These are phyloP conservation scores for Drosophila greeni DNA, from an alignment of 2,888 invertebrate genomes.

Conservation along the genomic window DNA sequence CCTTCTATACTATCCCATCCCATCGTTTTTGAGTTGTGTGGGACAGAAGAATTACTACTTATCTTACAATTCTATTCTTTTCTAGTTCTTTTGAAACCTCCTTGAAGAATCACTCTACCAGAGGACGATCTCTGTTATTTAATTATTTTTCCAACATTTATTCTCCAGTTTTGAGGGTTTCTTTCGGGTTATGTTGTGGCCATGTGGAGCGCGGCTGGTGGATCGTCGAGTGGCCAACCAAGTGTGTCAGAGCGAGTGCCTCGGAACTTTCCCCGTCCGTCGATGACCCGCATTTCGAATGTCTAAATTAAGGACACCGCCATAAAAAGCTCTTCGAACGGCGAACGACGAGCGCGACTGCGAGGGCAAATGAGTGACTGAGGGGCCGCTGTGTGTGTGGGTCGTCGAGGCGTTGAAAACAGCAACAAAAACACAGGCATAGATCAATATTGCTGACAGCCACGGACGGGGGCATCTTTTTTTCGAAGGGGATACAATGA, in stretches of 20 bases:
- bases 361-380: constrained; percentile 36
- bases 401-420: constrained; percentile 58
- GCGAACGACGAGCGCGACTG: constrained; percentile 10
- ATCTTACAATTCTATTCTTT: too few relatives aligned
- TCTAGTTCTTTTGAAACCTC: neutral
- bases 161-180: constrained; percentile 4
- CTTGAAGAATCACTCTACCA: neutral
- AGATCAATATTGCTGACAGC: constrained; percentile 68
- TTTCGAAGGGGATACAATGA: neutral
- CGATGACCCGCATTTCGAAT: constrained; percentile 67
- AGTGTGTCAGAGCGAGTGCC: constrained; percentile 32
- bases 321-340: constrained; percentile 60
- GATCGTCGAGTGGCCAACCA: constrained; percentile 34
- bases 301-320: constrained; percentile 70
- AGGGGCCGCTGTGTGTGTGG: constrained; percentile 57
- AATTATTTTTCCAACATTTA: neutral
- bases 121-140: neutral
- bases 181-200: constrained; percentile 11
- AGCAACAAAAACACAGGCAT: constrained; percentile 44
- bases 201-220: constrained; percentile 18
- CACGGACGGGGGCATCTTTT: constrained; percentile 16
- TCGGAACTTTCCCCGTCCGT: constrained; percentile 42
- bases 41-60: too few relatives aligned
- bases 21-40: too few relatives aligned
- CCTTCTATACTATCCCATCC: too few relatives aligned